A percentile compares a stretch with the other conserved stretches of the same genome.
phyloP scores from a whole-genome alignment of 2,113 vertebrate species.

The Zapornia atra region DNA sequence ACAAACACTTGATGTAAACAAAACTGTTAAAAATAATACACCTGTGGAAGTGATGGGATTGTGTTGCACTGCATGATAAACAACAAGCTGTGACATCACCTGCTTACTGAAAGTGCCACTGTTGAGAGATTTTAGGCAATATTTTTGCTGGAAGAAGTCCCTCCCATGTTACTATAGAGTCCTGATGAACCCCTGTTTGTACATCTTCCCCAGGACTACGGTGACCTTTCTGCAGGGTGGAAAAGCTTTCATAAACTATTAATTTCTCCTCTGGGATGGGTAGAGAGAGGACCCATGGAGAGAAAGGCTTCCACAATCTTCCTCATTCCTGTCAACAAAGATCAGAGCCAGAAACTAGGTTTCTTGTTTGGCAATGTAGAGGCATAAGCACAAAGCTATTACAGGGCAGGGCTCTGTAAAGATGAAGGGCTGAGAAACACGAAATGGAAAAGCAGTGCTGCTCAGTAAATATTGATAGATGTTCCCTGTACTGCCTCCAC shows the following conservation, averaged over 20 bases:
- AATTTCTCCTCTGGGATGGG: constrained; percentile 7
- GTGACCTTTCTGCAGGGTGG: constrained; percentile 49
- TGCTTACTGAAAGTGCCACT: neutral
- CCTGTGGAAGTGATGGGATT: neutral
- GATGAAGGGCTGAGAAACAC: constrained; percentile 6
- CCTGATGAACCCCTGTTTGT: neutral
- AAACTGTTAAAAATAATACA: neutral
- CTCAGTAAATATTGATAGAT: constrained; percentile 63
- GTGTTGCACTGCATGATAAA: neutral
- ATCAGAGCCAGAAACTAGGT: constrained; percentile 4
- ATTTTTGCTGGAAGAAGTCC: constrained; percentile 14
- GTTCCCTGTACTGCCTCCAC: neutral
- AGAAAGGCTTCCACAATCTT: constrained; percentile 31
- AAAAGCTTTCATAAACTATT: constrained; percentile 55
- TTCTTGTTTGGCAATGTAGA: constrained; percentile 9
- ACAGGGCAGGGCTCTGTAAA: constrained; percentile 5
- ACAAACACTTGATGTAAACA: neutral
- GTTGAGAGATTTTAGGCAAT: neutral
- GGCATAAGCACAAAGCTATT: constrained; percentile 36
- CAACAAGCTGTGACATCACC: neutral
- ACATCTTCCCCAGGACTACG: neutral
- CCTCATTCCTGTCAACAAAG: constrained; percentile 37
- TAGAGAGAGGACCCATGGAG: neutral
- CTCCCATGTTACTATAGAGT: neutral
- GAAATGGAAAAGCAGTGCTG: constrained; percentile 47